phyloP scores from a whole-genome alignment of 1,140 invertebrate species.

The Drosophila prosaltans region DNA sequence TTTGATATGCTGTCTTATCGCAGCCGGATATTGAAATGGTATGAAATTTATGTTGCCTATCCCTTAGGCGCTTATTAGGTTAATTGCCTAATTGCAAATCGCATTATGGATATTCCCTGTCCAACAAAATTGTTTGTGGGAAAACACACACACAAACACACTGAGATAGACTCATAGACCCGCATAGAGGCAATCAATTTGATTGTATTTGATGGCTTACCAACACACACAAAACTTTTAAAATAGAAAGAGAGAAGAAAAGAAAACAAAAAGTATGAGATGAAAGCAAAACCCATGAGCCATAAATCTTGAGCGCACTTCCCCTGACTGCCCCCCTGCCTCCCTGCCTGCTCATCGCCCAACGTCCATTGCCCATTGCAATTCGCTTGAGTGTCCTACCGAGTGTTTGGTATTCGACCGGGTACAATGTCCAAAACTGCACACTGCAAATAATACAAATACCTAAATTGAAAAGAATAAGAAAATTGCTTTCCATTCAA shows the following conservation, averaged over 20 bases:
- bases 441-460: slow-evolving; percentile 63
- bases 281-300: slow-evolving; percentile 42
- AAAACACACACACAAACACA: slow-evolving; percentile 16
- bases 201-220: slow-evolving; percentile 75
- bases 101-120: slow-evolving; percentile 40
- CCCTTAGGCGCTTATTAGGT: slow-evolving; percentile 31
- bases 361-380: slow-evolving; percentile 39
- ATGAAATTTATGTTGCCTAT: not conserved
- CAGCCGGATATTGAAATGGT: slow-evolving; percentile 64
- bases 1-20: slow-evolving; percentile 70
- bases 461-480: slow-evolving; percentile 36
- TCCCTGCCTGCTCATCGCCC: slow-evolving; percentile 17
- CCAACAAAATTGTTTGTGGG: slow-evolving; percentile 9
- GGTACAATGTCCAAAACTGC: slow-evolving; percentile 73
- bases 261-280: slow-evolving; percentile 22
- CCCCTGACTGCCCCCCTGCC: slow-evolving; percentile 14
- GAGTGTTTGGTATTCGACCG: slow-evolving; percentile 50
- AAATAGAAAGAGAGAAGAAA: slow-evolving; percentile 7
- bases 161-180: not conserved
- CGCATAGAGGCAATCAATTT: slow-evolving; percentile 68
- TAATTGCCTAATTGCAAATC: slow-evolving; percentile 75
- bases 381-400: slow-evolving; percentile 71
- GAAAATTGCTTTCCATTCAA: slow-evolving; percentile 15
- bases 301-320: slow-evolving; percentile 77
- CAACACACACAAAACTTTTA: slow-evolving; percentile 21